These are phyloP conservation scores for Camptogramma bilineatum DNA, from an alignment of 2,888 invertebrate genomes.

Conservation along the genomic window DNA sequence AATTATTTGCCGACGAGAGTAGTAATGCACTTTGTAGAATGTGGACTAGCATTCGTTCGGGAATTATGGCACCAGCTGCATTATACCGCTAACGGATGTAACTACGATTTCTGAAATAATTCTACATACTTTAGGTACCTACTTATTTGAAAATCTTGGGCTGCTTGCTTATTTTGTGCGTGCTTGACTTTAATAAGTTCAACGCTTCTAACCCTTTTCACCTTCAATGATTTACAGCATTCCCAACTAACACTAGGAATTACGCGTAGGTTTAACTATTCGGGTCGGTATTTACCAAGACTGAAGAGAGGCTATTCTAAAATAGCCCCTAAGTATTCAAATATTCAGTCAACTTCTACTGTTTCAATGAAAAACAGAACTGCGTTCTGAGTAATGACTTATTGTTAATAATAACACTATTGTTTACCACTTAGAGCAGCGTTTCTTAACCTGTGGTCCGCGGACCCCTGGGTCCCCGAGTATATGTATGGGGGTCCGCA, in stretches of 20 bases:
- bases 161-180: background rate
- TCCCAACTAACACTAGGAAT: slow-evolving; percentile 1
- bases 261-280: background rate
- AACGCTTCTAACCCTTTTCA: background rate
- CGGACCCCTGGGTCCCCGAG: too few relatives aligned
- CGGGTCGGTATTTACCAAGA: background rate
- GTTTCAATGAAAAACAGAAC: background rate
- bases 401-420: too few relatives aligned
- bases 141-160: too few relatives aligned
- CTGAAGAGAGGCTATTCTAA: background rate
- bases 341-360: background rate
- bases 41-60: background rate
- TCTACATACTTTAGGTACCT: background rate
- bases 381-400: background rate
- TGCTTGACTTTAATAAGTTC: background rate
- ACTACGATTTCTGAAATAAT: background rate
- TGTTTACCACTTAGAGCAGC: too few relatives aligned
- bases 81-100: too few relatives aligned
- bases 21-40: slow-evolving; percentile 4
- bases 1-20: slow-evolving; percentile 19
- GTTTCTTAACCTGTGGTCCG: too few relatives aligned
- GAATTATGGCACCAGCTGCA: too few relatives aligned
- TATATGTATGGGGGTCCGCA: too few relatives aligned
- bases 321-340: background rate
- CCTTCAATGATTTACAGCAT: background rate